Base-by-base conservation (phyloP, 2,888 invertebrate species). In the Ctenicera cuprea region DNA sequence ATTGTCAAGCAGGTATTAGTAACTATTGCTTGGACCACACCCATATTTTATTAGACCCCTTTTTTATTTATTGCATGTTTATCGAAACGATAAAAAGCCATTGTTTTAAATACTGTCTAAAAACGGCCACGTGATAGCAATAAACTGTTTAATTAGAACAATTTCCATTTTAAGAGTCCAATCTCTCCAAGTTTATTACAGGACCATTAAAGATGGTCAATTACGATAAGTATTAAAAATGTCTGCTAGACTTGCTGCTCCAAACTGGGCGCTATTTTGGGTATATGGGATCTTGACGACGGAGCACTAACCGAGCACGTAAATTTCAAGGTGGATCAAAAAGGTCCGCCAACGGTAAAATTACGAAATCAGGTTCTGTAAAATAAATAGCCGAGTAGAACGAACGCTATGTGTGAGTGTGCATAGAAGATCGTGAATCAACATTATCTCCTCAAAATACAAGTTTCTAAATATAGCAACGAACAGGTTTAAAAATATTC, bases 401-500 rank as follows among this genome's bases (percentile, higher is more conserved):
- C 37, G 41, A 14, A 37, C 33, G 20, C 43, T 43, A 61, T 33
- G 33, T 37, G 37, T 61, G 59, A 26, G 50, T 50, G 59, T 38
- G 38, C 59, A 38, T 59, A 59, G 59, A 30, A 33, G 41, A 43
- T 64, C 63, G 63, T 70, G 70, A 70, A 70, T 70, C 70, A 70
- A 70, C 70, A 70, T 52, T 63, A 63, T 62, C 50, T 66, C 52
- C 52, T 52, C 11, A 73, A 62, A 68, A 73, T 73, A 73, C 57
- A 54, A 48, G 73, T 64, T 63, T 73, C 73, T 73, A 73, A 67
- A 73, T 67, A 68, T 68, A 73, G 43, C 64, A 9, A 30, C 26
- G 18, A 73, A 73, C 73, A 64, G 69, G 73, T 73, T 73, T 73
- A 64, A 73, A 69, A 73, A 73, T 70, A 70, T 33, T n/a, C 63